A percentile compares a stretch with the other conserved stretches of the same genome.
phyloP scores from a whole-genome alignment of 2,888 invertebrate genomes.

The Euplagia quadripunctaria region DNA sequence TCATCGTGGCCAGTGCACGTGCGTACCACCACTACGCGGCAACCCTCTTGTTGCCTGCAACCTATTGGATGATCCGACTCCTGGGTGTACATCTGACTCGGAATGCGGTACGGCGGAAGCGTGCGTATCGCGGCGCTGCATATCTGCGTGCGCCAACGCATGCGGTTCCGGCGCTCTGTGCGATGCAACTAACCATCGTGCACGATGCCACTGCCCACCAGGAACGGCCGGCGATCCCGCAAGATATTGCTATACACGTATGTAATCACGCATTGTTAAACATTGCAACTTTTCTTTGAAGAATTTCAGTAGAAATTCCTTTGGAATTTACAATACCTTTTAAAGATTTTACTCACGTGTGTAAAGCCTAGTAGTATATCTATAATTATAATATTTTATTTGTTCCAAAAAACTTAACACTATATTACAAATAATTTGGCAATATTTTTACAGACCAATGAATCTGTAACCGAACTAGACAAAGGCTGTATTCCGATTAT shows the following conservation, averaged over 20 bases:
- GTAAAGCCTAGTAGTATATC: too few species aligned
- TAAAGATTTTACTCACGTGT: too few species aligned
- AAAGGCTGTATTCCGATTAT: too few species aligned
- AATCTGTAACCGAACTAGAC: too few species aligned
- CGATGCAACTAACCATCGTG: constrained; percentile 91
- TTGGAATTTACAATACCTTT: not conserved
- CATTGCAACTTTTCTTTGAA: not conserved
- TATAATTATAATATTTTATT: too few species aligned
- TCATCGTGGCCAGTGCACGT: constrained; percentile 93
- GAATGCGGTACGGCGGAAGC: constrained; percentile 93
- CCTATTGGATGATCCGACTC: constrained; percentile 71
- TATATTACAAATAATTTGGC: too few species aligned
- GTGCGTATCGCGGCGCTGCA: constrained; percentile 93
- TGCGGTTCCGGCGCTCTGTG: constrained; percentile 95
- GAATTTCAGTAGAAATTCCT: not conserved
- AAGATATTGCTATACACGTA: constrained; percentile 94
- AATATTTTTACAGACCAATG: too few species aligned
- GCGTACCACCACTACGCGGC: constrained; percentile 91
- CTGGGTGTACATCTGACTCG: constrained; percentile 91
- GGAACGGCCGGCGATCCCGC: constrained; percentile 96
- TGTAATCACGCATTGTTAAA: constrained; percentile 62
- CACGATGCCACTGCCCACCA: constrained; percentile 94
- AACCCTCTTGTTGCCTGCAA: constrained; percentile 94
- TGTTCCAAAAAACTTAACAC: too few species aligned
- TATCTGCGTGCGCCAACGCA: constrained; percentile 94